A percentile compares a stretch with the other conserved stretches of the same genome.
These are phyloP conservation scores for Chondrilla cf. caribensis DNA, from an alignment of 37 sponge, comb jelly and placozoan genomes.

Conservation along the genomic window DNA sequence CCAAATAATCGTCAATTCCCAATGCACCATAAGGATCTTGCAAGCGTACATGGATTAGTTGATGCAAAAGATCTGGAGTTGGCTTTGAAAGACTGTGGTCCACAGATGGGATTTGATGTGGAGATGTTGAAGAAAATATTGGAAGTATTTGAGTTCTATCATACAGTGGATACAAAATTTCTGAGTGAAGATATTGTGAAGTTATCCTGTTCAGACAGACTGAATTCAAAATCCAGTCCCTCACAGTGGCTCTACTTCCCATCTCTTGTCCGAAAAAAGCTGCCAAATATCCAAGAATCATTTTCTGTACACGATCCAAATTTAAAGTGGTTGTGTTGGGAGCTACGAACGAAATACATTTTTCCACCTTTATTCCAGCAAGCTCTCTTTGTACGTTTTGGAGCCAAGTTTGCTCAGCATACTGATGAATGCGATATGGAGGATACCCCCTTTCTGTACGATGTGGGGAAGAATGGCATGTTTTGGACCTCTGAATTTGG, in stretches of 20 bases:
- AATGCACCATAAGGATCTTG: background rate
- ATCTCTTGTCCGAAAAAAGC: background rate
- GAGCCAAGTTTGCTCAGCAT: background rate
- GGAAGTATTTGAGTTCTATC: background rate
- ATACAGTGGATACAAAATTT: background rate
- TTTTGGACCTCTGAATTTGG: no score
- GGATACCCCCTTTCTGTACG: no score
- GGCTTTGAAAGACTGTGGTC: background rate
- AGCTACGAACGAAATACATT: background rate
- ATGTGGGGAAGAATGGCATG: no score
- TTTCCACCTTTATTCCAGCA: background rate
- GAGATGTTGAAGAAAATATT: background rate
- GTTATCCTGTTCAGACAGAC: background rate
- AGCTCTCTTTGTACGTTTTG: background rate
- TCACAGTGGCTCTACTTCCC: conserved; percentile 1
- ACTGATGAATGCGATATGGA: no score
- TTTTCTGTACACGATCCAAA: background rate
- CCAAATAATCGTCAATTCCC: background rate
- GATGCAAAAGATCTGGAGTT: background rate
- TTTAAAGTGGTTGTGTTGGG: background rate
- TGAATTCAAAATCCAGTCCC: no score
- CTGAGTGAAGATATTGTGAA: background rate
- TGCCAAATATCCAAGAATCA: background rate
- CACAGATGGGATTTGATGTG: background rate
- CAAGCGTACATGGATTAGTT: background rate